Base-by-base conservation (phyloP, 2,113 vertebrate genomes). In the Lutjanus erythropterus region DNA sequence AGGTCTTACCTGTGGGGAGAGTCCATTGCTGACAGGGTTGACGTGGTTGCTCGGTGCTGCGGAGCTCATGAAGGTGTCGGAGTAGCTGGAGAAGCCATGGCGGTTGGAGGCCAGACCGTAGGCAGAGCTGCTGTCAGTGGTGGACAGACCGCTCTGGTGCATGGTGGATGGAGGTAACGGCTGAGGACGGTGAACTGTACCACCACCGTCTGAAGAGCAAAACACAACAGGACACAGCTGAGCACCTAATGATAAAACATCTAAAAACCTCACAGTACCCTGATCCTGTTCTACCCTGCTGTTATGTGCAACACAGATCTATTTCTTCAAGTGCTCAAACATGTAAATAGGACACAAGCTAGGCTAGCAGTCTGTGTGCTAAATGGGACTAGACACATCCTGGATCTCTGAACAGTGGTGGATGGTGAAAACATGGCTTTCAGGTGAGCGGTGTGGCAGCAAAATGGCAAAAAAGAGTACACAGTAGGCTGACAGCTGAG, bases 51-150 rank as follows among this genome's bases (percentile, higher is more conserved):
- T 94, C 2, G 96, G 95, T 1, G 96, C 95, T 0, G 96, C 84
- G 0, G 96, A 95, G 77, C 95, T 97, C 96, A 99, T 98, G 94
- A 99, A 99, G 83, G 95, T 96, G 92, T 99, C 98, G 0, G 97
- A 96, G 92, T 99, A 99, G 95, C 96, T 97, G 93, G 97, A 97
- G 94, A 99, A 99, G 83, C 97, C 66, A 67, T 98, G 97, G 15
- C 97, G 96, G 56, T 94, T 95, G 59, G 95, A 93, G 23, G 95
- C 61, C 73, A 98, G 94, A 25, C 97, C 97, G 0, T 98, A 99
- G 70, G 96, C 96, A 0, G 97, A 95, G 90, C 95, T 64, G 49
- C 90, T 94, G 88, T 98, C 98, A 0, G 93, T 94, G 0, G 93
- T 94, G 0, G 96, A 95, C 12, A 98, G 92, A 0, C 97, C 95